These are phyloP conservation scores for Triplophysa bombifrons DNA, from an alignment of 2,797 vertebrate species.

Conservation along the genomic window DNA sequence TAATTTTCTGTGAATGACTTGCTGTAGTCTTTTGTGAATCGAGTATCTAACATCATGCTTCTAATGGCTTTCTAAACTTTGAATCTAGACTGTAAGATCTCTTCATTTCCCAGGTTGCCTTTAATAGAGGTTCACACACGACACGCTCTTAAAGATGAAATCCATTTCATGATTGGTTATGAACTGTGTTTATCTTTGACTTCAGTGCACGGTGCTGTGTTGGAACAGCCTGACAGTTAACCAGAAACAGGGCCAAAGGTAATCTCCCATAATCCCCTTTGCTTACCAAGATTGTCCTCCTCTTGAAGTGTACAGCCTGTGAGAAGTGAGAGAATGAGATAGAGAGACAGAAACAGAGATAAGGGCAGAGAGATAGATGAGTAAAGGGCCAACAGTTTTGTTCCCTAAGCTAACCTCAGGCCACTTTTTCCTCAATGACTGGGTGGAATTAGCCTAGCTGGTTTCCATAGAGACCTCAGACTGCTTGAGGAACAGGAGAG, in stretches of 20 bases:
- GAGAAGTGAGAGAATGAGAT: conserved; percentile 65
- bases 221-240: conserved; percentile 54
- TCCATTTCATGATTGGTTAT: background rate
- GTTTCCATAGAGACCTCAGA: conserved; percentile 11
- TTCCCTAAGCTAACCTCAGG: conserved; percentile 68
- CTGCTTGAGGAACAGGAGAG: background rate
- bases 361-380: conserved; percentile 67
- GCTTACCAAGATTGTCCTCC: conserved; percentile 75
- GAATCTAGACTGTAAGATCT: background rate
- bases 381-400: conserved; percentile 74
- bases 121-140: background rate
- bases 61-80: background rate
- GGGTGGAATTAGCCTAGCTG: conserved; percentile 18
- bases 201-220: background rate
- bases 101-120: background rate
- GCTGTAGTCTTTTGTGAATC: background rate
- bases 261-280: conserved; percentile 78
- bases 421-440: conserved; percentile 71
- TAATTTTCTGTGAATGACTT: background rate
- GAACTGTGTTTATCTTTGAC: background rate
- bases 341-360: conserved; percentile 67
- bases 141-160: background rate
- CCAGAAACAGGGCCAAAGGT: conserved; percentile 70
- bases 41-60: background rate
- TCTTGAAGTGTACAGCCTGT: conserved; percentile 75